Evolutionary conservation across 2,888 invertebrate genomes (phyloP), one percentile per base, ranked within the genome.

Genomic region (Aphidoletes aphidimyza): DNA sequence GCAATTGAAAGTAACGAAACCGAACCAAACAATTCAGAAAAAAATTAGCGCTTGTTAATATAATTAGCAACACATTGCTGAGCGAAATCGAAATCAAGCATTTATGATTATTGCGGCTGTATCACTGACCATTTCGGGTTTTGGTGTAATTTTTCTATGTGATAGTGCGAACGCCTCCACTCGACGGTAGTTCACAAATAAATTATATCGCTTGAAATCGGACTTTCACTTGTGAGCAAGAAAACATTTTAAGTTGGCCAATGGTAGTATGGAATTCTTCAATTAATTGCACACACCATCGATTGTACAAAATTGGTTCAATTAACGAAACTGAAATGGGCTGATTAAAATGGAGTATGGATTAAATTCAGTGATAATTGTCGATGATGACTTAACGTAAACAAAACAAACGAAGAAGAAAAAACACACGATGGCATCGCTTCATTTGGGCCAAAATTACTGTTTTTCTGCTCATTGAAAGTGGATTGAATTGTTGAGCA

Each of bases 51-150:
- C 54, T 54, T 54, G 54, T 54, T 54, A 54, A 54, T 22, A 54
- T 54, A 54, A 54, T 54, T 54, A 54, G 1, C 9, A 22, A 22
- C 54, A 54, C 1, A n/a, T n/a, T n/a, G n/a, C n/a, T n/a, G n/a
- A n/a, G n/a, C n/a, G n/a, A n/a, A n/a, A 54, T 3, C 9, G 22
- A 54, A 54, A 54, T 54, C 54, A 54, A 54, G n/a, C 9, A 14
- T 54, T 22, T 54, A 54, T 54, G 54, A 47, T 47, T 54, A 54
- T 54, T 54, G 22, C n/a, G n/a, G n/a, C n/a, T n/a, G n/a, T n/a
- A n/a, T n/a, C n/a, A n/a, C n/a, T n/a, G n/a, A n/a, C n/a, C n/a
- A n/a, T n/a, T n/a, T n/a, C n/a, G n/a, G n/a, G n/a, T n/a, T n/a
- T n/a, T n/a, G n/a, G n/a, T n/a, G n/a, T n/a, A n/a, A n/a, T n/a